Base-by-base conservation (phyloP, 2,113 vertebrate species). In the Pteruthius melanotis region DNA sequence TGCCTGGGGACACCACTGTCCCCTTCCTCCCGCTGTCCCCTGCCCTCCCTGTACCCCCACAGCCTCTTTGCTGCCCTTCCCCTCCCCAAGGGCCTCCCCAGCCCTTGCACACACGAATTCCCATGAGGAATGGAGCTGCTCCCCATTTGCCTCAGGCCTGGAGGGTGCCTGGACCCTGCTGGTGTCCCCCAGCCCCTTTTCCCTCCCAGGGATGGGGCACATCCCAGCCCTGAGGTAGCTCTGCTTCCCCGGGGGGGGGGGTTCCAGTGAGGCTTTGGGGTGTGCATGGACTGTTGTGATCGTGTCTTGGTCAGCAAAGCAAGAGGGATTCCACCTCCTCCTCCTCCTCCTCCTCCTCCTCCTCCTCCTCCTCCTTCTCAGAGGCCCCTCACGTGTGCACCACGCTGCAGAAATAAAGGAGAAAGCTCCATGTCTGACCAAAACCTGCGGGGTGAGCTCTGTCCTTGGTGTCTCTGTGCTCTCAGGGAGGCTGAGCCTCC, bases 391-490 rank as follows among this genome's bases (percentile, higher is more conserved):
- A 15, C 16, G 31, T 87, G 92, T 77, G 87, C 81, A 74, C 70
- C 93, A 82, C 64, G 3, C 78, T 93, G 91, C 95, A 96, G 94
- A 97, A 97, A 97, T 96, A 97, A 96, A 97, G 90, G 93, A 95
- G 92, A 96, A 96, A 96, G 75, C 92, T 95, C 95, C 91, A 72
- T 88, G 59, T 93, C 79, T 90, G 85, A 91, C 63, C 75, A 70
- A 87, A 83, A 2, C 5, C 35, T 4, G 0, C 6, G 22, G 71
- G 18, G 1, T 12, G 7, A 63, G 35, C 59, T 52, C 66, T 85
- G 53, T 75, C 59, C 83, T 37, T 61, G 63, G 56, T 5, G 35
- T 80, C 42, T 52, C 33, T 9, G 21, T 37, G 52, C 53, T 74
- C 82, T 44, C 78, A 3, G 15, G 0, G 16, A 52, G 28, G 24